Conservation (phyloP, 2,888 invertebrate genomes). For the Endotricha flammealis region DNA sequence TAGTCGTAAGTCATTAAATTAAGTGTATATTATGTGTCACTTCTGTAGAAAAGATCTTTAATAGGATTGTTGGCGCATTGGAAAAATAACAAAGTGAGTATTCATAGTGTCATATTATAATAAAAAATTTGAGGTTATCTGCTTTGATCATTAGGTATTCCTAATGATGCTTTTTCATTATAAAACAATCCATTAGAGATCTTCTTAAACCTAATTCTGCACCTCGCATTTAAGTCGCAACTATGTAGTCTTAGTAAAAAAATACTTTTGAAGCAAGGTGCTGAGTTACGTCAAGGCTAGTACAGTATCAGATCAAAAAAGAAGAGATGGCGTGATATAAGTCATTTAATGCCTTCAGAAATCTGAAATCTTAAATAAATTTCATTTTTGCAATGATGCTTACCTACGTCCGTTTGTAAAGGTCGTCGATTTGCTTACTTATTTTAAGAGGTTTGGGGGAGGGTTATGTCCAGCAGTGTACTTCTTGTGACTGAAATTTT, state of each 20-base stretch:
- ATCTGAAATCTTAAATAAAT: too few relatives aligned
- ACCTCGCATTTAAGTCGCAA: not conserved
- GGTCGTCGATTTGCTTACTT: too few relatives aligned
- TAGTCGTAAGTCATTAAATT: conserved; percentile 29
- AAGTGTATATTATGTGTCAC: conserved; percentile 9
- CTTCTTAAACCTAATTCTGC: not conserved
- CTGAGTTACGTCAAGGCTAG: not conserved
- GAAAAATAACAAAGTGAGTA: not conserved
- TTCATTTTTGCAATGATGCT: too few relatives aligned
- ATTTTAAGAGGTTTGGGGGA: too few relatives aligned
- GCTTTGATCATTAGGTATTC: not conserved
- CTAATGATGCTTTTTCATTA: not conserved
- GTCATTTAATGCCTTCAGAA: too few relatives aligned
- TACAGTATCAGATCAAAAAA: too few relatives aligned
- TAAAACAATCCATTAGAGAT: not conserved
- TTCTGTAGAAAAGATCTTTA: not conserved
- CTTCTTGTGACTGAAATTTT: too few relatives aligned
- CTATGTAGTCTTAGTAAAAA: not conserved
- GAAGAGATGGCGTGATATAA: too few relatives aligned
- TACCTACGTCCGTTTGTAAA: too few relatives aligned
- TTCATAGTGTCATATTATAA: not conserved
- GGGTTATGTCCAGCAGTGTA: too few relatives aligned
- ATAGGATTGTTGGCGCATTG: not conserved
- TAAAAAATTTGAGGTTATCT: too few relatives aligned
- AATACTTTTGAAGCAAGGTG: too few relatives aligned